Evolutionary conservation across 2,888 invertebrate genomes (phyloP).

Genomic region (Synergus japonicus): DNA sequence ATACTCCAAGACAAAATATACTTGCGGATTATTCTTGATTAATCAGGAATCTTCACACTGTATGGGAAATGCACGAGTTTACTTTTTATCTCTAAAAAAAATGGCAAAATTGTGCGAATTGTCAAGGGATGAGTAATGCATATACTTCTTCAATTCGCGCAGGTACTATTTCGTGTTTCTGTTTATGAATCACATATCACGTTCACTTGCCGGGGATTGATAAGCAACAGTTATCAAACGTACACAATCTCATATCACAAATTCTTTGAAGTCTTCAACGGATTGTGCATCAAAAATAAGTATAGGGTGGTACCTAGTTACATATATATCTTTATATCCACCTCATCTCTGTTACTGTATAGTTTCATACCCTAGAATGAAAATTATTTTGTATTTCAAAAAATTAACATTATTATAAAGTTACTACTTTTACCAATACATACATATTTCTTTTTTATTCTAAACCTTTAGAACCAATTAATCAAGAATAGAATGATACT

Average conservation of each 20-base stretch:
- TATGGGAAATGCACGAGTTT: background rate
- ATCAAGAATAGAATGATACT: too few relatives aligned
- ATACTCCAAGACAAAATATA: background rate
- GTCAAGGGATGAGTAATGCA: background rate
- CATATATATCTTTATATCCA: too few relatives aligned
- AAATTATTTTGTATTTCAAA: too few relatives aligned
- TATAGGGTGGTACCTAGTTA: background rate
- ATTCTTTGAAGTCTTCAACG: constrained; percentile 4
- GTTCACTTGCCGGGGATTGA: background rate
- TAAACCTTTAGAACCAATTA: too few relatives aligned
- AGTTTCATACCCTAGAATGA: too few relatives aligned
- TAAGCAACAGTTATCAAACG: constrained; percentile 8
- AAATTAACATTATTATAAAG: too few relatives aligned
- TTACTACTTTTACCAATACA: too few relatives aligned
- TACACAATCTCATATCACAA: constrained; percentile 1
- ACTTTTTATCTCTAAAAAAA: background rate
- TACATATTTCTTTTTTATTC: too few relatives aligned
- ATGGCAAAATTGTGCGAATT: background rate
- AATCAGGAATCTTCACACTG: background rate
- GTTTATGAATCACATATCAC: too few relatives aligned
- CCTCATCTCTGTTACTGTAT: too few relatives aligned
- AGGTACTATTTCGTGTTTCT: background rate
- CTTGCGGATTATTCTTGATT: background rate
- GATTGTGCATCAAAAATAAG: background rate
- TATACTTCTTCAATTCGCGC: background rate